These are phyloP conservation scores for Drosophila paulistorum DNA, from an alignment of 1,140 invertebrate genomes.

Conservation along the genomic window DNA sequence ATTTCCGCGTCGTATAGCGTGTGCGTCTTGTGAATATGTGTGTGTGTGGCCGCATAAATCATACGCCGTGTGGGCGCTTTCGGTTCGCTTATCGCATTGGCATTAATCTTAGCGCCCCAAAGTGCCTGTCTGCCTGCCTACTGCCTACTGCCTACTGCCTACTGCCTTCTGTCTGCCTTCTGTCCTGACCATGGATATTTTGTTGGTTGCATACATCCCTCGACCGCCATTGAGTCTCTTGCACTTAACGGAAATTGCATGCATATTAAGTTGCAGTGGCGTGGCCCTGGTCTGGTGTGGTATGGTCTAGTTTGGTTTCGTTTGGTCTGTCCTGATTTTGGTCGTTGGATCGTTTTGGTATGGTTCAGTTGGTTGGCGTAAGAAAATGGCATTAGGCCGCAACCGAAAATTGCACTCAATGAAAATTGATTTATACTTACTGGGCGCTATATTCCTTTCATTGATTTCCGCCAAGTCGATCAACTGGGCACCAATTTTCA, in stretches of 20 bases:
- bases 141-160: constrained; percentile 8
- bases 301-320: neutral
- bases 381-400: constrained; percentile 61
- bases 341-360: constrained; percentile 10
- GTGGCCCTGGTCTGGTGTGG: constrained; percentile 24
- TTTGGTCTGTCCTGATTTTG: neutral
- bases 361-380: constrained; percentile 15
- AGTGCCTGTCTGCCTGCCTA: constrained; percentile 34
- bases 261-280: constrained; percentile 73
- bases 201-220: constrained; percentile 12
- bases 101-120: constrained; percentile 75
- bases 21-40: too few species aligned
- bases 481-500: constrained; percentile 92
- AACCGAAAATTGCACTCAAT: constrained; percentile 64
- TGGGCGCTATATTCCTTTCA: constrained; percentile 88
- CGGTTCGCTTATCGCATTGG: constrained; percentile 69
- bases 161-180: neutral
- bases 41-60: constrained; percentile 68
- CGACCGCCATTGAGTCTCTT: constrained; percentile 27
- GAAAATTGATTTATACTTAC: constrained; percentile 84
- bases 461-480: constrained; percentile 90
- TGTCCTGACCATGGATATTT: constrained; percentile 27
- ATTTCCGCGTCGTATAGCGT: constrained; percentile 64
- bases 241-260: constrained; percentile 80
- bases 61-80: constrained; percentile 64